Conservation (phyloP, 2,113 vertebrate genomes). For the Sitta europaea region DNA sequence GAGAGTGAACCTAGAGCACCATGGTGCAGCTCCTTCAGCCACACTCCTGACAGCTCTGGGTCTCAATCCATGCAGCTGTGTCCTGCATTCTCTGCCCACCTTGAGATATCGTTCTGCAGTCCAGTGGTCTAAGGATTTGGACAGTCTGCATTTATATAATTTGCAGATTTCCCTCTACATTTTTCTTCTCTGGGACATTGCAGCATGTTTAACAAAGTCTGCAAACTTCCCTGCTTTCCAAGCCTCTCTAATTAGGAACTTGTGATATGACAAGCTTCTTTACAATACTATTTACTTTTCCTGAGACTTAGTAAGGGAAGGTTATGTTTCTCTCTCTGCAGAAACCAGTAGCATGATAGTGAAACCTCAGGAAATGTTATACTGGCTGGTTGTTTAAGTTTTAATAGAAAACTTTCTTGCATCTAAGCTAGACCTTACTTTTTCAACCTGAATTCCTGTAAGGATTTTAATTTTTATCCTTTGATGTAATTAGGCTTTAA, state of each 20-base stretch:
- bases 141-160: not conserved
- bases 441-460: slow-evolving; percentile 34
- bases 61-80: not conserved
- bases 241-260: slow-evolving; percentile 14
- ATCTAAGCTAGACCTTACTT: slow-evolving; percentile 37
- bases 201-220: not conserved
- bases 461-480: slow-evolving; percentile 22
- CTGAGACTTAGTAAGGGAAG: slow-evolving; percentile 50
- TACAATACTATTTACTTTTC: slow-evolving; percentile 46
- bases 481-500: slow-evolving; percentile 38
- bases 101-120: not conserved
- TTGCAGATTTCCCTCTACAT: not conserved
- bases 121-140: not conserved
- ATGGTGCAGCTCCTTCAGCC: not conserved
- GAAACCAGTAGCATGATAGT: slow-evolving; percentile 62
- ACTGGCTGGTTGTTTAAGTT: slow-evolving; percentile 44
- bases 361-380: slow-evolving; percentile 55
- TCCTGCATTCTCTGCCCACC: not conserved
- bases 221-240: not conserved
- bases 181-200: not conserved
- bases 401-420: slow-evolving; percentile 64
- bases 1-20: not conserved
- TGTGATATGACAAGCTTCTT: slow-evolving; percentile 39
- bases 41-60: not conserved
- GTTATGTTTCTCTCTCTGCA: slow-evolving; percentile 45